Conservation (phyloP, 2,888 invertebrate genomes). For the Lamellibrachia columna region DNA sequence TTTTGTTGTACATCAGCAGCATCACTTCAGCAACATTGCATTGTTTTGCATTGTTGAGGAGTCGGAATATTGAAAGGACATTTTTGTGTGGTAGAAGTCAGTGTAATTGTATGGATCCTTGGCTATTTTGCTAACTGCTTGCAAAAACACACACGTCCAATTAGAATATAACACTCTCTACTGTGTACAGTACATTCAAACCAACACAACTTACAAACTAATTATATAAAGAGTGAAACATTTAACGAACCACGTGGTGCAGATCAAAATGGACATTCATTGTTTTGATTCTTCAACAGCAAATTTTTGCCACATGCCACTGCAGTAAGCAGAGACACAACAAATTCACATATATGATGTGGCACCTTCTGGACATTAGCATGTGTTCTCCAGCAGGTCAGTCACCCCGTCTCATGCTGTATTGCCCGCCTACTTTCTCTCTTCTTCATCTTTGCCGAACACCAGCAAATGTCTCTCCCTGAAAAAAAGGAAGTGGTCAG, state of each 20-base stretch:
- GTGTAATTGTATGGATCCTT: no score
- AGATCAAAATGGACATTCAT: no score
- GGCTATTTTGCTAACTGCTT: no score
- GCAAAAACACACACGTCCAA: no score
- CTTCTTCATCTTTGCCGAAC: background rate
- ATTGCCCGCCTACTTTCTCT: background rate
- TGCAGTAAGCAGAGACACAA: background rate
- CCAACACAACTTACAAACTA: no score
- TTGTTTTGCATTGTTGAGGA: no score
- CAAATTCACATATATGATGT: background rate
- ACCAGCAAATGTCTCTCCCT: conserved; percentile 6
- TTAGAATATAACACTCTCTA: no score
- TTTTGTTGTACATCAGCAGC: background rate
- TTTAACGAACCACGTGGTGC: no score
- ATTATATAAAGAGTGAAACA: no score
- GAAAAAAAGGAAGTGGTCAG: background rate
- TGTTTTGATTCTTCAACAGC: background rate
- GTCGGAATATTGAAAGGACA: no score
- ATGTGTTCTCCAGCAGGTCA: background rate
- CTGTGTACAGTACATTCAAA: no score
- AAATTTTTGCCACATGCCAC: background rate
- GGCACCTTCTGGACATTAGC: background rate
- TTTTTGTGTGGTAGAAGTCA: no score
- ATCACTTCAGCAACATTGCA: background rate
- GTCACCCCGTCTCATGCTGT: background rate